phyloP scores from a whole-genome alignment of 2,888 invertebrate genomes.

The Brachypterus glaber region DNA sequence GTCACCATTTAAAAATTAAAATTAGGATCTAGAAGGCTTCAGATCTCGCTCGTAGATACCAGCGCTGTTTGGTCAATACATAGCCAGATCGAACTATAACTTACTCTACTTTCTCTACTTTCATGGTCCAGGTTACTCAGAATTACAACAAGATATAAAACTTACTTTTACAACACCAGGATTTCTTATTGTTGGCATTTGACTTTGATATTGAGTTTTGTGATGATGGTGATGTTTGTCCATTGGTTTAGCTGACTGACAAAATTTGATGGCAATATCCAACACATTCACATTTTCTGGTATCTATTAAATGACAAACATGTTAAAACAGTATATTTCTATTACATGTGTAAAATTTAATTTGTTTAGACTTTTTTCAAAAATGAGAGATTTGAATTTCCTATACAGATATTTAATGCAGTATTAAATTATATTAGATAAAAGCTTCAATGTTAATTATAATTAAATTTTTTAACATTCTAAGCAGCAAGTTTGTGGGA shows the following conservation, averaged over 20 bases:
- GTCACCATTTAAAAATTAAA: too few relatives aligned
- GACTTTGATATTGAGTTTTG: slow-evolving; percentile 14
- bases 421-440: background rate
- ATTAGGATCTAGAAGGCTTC: too few relatives aligned
- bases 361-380: too few relatives aligned
- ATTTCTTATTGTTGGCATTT: slow-evolving; percentile 20
- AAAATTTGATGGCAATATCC: slow-evolving; percentile 61
- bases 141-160: too few relatives aligned
- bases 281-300: slow-evolving; percentile 53
- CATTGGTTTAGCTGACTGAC: slow-evolving; percentile 52
- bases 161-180: slow-evolving; percentile 24
- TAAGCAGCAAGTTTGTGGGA: too few relatives aligned
- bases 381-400: background rate
- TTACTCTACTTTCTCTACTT: too few relatives aligned
- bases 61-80: too few relatives aligned
- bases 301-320: slow-evolving; percentile 28
- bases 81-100: too few relatives aligned
- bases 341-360: too few relatives aligned
- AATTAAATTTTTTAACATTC: slow-evolving; percentile 1
- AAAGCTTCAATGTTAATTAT: background rate
- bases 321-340: too few relatives aligned
- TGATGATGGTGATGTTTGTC: slow-evolving; percentile 37
- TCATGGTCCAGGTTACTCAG: too few relatives aligned
- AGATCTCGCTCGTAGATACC: too few relatives aligned
- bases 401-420: background rate